A percentile compares a stretch with the other conserved stretches of the same genome.
phyloP scores from a whole-genome alignment of 2,113 vertebrate genomes.

The Ploceus nigricollis region DNA sequence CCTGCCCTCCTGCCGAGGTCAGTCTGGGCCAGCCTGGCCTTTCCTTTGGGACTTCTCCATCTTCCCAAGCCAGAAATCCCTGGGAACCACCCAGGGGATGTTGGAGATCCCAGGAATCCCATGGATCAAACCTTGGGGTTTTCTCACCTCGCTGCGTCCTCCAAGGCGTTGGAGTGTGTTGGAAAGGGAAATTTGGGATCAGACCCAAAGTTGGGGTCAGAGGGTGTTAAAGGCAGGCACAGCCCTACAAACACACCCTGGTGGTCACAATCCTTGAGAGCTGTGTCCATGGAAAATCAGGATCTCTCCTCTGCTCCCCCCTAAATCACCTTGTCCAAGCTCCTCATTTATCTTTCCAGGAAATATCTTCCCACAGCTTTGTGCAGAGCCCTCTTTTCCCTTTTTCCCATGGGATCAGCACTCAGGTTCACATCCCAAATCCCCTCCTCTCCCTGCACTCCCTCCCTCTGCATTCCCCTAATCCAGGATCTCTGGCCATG shows the following conservation, averaged over 20 bases:
- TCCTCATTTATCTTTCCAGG: not conserved
- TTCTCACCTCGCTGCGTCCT: accelerated
- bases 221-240: not conserved
- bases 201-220: not conserved
- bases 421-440: not conserved
- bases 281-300: not conserved
- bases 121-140: not conserved
- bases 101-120: not conserved
- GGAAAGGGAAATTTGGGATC: not conserved
- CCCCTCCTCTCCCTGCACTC: not conserved
- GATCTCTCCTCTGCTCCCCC: not conserved
- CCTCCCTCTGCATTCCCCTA: not conserved
- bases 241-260: not conserved
- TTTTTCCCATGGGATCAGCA: not conserved
- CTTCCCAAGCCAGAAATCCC: not conserved
- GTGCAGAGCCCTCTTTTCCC: not conserved
- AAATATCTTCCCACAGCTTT: not conserved
- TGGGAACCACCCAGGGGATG: accelerated
- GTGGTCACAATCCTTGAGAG: not conserved
- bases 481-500: not conserved
- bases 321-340: not conserved
- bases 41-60: accelerated
- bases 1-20: conserved; percentile 90
- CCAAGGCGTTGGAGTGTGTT: not conserved
- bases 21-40: conserved; percentile 56